Base-by-base conservation (phyloP, 2,113 vertebrate genomes). In the Fregetta grallaria region DNA sequence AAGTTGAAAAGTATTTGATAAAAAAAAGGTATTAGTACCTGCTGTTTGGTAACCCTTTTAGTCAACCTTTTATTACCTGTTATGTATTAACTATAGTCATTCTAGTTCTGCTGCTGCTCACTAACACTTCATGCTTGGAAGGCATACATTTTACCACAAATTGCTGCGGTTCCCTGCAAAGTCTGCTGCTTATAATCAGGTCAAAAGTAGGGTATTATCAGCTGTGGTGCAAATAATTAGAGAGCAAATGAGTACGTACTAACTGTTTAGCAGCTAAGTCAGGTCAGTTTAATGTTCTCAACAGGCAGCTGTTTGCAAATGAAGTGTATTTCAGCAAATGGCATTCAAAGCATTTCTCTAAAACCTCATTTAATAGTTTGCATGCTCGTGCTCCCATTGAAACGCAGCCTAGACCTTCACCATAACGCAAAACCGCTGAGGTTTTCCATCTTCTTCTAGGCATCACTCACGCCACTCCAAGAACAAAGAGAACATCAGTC, bases 191-290 rank as follows among this genome's bases (percentile, higher is more conserved):
- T 61, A 27, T 14, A 85, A 91, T 13, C 81, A 63, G 95, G 52
- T 81, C 92, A 96, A 6, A 90, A 34, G 16, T 6, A 83, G 86
- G 75, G 78, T 49, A 86, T 95, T 91, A 96, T 61, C 94, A 91
- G 75, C 65, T 65, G 47, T 12, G 61, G 72, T 90, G 90, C 52
- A 92, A 84, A 85, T 91, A 84, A 96, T 91, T 63, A 59, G 56
- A 85, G 77, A 91, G 86, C 59, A 87, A 87, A 92, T 7, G 21
- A 88, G 84, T 29, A 56, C 22, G 11, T 9, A 16, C 87, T 89
- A 90, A 92, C 95, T 47, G 52, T 30, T 74, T 1, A 61, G 20
- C 90, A 75, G 81, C 89, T 72, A 34, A 29, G 34, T 18, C 14
- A 14, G 65, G 55, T 50, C 52, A 6, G 45, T 19, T 15, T 19